A percentile compares a stretch with the other conserved stretches of the same genome.
Evolutionary conservation across 2,113 vertebrate species (phyloP).

Genomic region (Cnemophilus loriae): DNA sequence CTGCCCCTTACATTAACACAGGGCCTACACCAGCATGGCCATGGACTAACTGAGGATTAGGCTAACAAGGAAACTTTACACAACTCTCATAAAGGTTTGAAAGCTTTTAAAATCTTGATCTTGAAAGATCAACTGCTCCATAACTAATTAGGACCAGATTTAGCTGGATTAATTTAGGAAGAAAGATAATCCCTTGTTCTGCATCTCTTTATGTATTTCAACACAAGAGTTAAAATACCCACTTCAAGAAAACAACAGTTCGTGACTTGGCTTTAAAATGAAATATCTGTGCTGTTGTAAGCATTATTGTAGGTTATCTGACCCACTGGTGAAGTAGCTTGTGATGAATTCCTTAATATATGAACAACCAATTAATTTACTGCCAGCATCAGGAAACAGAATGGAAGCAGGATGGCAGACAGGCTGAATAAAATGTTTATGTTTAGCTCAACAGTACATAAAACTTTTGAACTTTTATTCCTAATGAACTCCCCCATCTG

Average conservation of each 20-base stretch:
- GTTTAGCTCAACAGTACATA: background rate
- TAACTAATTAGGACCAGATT: background rate
- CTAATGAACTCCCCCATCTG: slow-evolving; percentile 17
- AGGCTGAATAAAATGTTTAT: background rate
- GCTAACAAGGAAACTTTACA: background rate
- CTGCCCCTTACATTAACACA: background rate
- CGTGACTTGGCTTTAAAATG: slow-evolving; percentile 23
- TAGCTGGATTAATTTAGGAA: background rate
- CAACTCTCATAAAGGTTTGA: background rate
- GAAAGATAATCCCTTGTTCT: background rate
- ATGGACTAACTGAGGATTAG: background rate
- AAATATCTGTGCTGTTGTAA: background rate
- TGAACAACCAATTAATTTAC: slow-evolving; percentile 38
- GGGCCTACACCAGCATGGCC: fast-evolving
- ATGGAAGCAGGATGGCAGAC: background rate
- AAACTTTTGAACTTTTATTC: background rate
- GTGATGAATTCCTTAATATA: background rate
- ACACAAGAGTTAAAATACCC: background rate
- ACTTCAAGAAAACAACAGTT: background rate
- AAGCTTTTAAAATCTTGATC: background rate
- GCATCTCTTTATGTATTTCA: background rate
- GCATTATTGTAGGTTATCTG: background rate
- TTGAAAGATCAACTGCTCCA: background rate
- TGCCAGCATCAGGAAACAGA: background rate
- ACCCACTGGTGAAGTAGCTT: background rate